These are phyloP conservation scores for Montipora capricornis DNA, from an alignment of 64 coral and sea anemone species.

Conservation along the genomic window DNA sequence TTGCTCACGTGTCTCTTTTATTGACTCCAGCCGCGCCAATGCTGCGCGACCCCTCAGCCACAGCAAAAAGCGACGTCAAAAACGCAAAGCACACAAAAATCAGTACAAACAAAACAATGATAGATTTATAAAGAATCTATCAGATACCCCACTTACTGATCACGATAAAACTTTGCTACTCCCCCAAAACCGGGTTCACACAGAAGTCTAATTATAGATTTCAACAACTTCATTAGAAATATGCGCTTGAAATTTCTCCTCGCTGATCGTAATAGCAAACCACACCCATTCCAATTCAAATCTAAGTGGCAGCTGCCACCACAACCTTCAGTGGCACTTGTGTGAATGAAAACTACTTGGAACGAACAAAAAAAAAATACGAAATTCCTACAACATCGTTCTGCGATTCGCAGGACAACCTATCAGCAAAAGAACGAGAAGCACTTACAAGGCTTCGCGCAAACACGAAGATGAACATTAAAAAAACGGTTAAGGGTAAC, in stretches of 20 bases:
- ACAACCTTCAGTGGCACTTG: background rate
- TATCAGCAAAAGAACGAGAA: slow-evolving; percentile 2
- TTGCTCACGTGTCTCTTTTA: slow-evolving; percentile 16
- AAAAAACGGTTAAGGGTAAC: too few relatives aligned
- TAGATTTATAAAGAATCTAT: background rate
- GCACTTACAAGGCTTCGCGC: too few relatives aligned
- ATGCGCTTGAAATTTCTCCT: too few relatives aligned
- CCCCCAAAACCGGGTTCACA: slow-evolving; percentile 5
- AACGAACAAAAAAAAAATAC: slow-evolving; percentile 54
- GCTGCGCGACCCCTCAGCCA: background rate
- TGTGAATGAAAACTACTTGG: slow-evolving; percentile 25
- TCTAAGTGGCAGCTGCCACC: background rate
- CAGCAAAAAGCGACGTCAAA: background rate
- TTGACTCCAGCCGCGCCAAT: background rate
- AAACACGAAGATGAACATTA: too few relatives aligned
- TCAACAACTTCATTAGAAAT: too few relatives aligned
- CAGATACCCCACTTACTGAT: too few relatives aligned
- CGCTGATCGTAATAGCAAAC: too few relatives aligned
- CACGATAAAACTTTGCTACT: background rate
- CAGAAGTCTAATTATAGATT: background rate
- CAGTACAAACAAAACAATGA: slow-evolving; percentile 27
- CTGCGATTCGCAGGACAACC: slow-evolving; percentile 34
- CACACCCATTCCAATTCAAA: background rate
- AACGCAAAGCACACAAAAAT: background rate
- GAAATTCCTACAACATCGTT: slow-evolving; percentile 51